phyloP scores from a whole-genome alignment of 2,113 vertebrate genomes.

The Cisticola juncidis region DNA sequence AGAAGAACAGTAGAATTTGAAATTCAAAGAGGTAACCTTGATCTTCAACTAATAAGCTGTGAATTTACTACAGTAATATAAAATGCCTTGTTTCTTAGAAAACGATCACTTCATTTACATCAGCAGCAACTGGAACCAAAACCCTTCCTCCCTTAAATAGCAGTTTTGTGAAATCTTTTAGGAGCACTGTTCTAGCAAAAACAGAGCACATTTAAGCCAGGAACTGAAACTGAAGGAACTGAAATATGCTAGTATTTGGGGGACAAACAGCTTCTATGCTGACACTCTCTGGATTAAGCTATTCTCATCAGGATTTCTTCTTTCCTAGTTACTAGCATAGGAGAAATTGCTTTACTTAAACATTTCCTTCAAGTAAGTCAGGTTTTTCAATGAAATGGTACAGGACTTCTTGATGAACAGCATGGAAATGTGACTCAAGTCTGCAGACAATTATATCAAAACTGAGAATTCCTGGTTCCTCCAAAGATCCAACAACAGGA shows the following conservation, averaged over 20 bases:
- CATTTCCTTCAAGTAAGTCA: not conserved
- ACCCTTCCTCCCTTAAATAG: not conserved
- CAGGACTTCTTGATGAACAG: not conserved
- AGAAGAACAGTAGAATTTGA: not conserved
- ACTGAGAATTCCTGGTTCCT: not conserved
- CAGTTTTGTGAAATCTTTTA: not conserved
- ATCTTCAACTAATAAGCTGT: not conserved
- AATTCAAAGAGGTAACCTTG: not conserved
- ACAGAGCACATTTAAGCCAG: not conserved
- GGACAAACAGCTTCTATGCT: not conserved
- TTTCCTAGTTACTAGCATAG: not conserved
- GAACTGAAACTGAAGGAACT: not conserved
- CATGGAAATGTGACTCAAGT: not conserved
- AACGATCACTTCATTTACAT: not conserved
- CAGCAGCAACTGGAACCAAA: not conserved
- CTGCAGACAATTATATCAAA: not conserved
- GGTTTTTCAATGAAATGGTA: not conserved
- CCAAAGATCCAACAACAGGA: not conserved
- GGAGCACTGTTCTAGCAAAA: not conserved
- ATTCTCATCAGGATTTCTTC: not conserved
- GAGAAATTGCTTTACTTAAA: not conserved
- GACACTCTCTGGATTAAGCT: not conserved
- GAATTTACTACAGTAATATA: not conserved
- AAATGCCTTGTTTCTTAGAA: not conserved
- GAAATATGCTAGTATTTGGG: not conserved